These are phyloP conservation scores for Pagetopsis macropterus DNA, from an alignment of 2,797 vertebrate genomes.

Conservation along the genomic window DNA sequence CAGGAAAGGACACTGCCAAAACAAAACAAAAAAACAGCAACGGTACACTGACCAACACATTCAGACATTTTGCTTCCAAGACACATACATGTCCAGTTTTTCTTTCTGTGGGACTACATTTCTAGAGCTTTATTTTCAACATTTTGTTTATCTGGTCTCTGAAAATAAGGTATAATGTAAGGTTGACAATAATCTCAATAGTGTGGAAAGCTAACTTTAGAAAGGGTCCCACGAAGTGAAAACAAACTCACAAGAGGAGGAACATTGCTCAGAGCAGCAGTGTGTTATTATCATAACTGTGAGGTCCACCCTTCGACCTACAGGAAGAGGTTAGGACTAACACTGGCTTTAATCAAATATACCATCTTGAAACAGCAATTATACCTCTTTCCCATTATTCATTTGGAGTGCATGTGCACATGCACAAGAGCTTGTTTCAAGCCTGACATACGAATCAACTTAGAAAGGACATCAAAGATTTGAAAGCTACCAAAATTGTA, in stretches of 20 bases:
- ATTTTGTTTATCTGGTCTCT: constrained; percentile 12
- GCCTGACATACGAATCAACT: neutral
- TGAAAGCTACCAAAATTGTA: constrained; percentile 2
- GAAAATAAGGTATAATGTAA: constrained; percentile 11
- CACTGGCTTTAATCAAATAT: constrained; percentile 20
- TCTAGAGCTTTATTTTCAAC: constrained; percentile 1
- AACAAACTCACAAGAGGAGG: constrained; percentile 28
- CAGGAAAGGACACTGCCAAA: constrained; percentile 43
- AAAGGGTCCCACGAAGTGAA: constrained; percentile 27
- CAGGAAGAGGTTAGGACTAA: constrained; percentile 33
- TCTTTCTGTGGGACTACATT: neutral
- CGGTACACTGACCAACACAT: neutral
- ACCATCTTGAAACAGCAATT: constrained; percentile 41
- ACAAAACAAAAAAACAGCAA: constrained; percentile 11
- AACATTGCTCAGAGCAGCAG: constrained; percentile 25
- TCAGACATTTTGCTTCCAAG: neutral
- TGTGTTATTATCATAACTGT: constrained; percentile 37
- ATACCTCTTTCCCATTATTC: constrained; percentile 26
- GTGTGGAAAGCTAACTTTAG: constrained; percentile 35
- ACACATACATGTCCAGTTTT: neutral
- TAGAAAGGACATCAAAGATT: neutral
- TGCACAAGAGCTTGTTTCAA: neutral
- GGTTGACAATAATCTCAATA: constrained; percentile 7
- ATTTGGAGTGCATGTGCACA: neutral
- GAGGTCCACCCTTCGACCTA: constrained; percentile 42